A percentile compares a stretch with the other conserved stretches of the same genome.
phyloP scores from a whole-genome alignment of 2,797 vertebrate species.

The Epinephelus coioides region DNA sequence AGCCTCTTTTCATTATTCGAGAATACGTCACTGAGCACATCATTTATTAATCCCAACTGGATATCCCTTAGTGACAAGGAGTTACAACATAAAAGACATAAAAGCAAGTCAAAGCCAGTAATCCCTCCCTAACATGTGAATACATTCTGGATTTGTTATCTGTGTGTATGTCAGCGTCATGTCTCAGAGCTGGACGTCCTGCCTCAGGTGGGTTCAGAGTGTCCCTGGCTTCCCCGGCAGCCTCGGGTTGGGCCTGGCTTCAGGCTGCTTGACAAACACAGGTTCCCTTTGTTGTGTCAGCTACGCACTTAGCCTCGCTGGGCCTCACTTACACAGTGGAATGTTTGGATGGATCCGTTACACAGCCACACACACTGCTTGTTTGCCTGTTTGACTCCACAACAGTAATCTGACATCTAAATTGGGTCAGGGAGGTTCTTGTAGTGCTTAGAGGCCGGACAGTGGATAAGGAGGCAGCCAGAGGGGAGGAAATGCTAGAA shows the following conservation, averaged over 20 bases:
- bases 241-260: conserved; percentile 64
- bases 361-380: conserved; percentile 75
- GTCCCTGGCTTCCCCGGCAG: conserved; percentile 58
- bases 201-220: conserved; percentile 62
- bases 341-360: conserved; percentile 82
- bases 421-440: conserved; percentile 69
- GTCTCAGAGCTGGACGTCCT: conserved; percentile 9
- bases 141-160: background rate
- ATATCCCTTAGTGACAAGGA: background rate
- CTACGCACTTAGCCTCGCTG: conserved; percentile 77
- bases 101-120: background rate
- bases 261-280: conserved; percentile 78
- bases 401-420: conserved; percentile 78
- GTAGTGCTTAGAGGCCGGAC: conserved; percentile 39
- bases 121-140: background rate
- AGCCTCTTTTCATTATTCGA: conserved; percentile 6
- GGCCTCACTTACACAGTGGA: conserved; percentile 82
- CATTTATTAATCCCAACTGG: background rate
- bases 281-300: conserved; percentile 83
- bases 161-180: background rate
- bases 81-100: background rate
- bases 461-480: conserved; percentile 39
- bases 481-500: conserved; percentile 41
- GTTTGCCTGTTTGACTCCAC: conserved; percentile 78
- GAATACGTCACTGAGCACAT: background rate